Evolutionary conservation across 2,113 vertebrate genomes (phyloP), one percentile per base, ranked within the genome.

Genomic region (Furnarius figulus): DNA sequence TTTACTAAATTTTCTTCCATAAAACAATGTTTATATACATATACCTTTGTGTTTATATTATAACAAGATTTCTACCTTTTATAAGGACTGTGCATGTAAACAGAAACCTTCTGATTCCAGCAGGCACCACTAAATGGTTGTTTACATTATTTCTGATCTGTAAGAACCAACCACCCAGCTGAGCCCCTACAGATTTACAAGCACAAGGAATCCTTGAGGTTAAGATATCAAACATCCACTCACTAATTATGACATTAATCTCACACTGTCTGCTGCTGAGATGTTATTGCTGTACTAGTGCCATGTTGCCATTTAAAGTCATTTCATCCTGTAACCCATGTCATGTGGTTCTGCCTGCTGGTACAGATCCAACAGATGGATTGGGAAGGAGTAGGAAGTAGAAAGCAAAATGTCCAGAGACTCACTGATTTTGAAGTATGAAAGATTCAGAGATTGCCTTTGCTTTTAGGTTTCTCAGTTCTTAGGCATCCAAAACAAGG

Each of bases 281-380:
- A 93, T 90, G 59, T 68, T 95, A 92, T 75, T 90, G 73, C 76
- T 91, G 56, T 49, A 13, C 83, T 61, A 84, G 85, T 93, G 79
- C 95, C 88, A 90, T 11, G 2, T 93, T 96, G 92, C 96, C 96
- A 95, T 96, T 96, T 97, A 96, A 96, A 97, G 95, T 72, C 56
- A 97, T 96, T 95, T 97, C 73, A 89, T 85, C 80, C 90, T 85
- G 93, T 89, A 68, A 92, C 49, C 61, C 56, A 35, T 78, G 73
- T 94, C 90, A 92, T 46, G 90, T 95, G 79, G 55, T 68, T 77
- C 68, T 86, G 76, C 33, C 63, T 87, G 88, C 90, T 96, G 92
- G 88, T 92, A 75, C 52, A 46, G 50, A 75, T 86, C 92, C 93
- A 95, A 56, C 85, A 88, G 76, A 92, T 59, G 73, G 85, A 53